Conservation (phyloP, 2,113 vertebrate genomes). For the Gymnorhina tibicen region DNA sequence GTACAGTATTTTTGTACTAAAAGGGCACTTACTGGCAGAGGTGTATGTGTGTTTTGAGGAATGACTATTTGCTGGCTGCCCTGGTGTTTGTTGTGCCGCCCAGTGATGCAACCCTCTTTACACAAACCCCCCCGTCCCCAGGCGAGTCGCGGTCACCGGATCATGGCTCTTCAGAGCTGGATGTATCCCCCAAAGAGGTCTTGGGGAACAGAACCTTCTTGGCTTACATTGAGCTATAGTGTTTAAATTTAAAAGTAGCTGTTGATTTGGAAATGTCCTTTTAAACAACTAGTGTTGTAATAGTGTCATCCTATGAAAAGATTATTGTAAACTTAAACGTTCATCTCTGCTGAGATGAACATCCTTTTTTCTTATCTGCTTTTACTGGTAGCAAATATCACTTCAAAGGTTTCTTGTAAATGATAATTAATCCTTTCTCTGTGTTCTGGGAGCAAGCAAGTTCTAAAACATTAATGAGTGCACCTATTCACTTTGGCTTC, state of each 20-base stretch:
- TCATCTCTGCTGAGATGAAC: background rate
- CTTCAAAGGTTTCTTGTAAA: slow-evolving; percentile 2
- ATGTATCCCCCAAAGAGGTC: background rate
- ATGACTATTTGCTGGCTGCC: background rate
- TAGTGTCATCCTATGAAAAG: background rate
- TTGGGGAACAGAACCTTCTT: background rate
- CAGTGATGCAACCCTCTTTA: slow-evolving; percentile 38
- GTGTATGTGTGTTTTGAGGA: background rate
- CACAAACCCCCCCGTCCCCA: background rate
- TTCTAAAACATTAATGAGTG: background rate
- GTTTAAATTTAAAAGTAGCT: background rate
- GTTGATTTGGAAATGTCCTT: slow-evolving; percentile 15
- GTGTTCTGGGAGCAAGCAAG: background rate
- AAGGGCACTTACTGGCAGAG: slow-evolving; percentile 9
- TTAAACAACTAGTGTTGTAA: background rate
- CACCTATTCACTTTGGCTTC: background rate
- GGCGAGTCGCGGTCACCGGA: background rate
- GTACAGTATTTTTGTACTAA: background rate
- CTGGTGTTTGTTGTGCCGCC: slow-evolving; percentile 37
- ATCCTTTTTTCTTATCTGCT: background rate
- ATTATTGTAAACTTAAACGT: background rate
- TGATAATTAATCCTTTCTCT: background rate
- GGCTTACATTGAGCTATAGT: background rate
- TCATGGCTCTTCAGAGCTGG: slow-evolving; percentile 9
- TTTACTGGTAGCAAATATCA: background rate